Percentiles rank a stretch among this genome's conserved stretches.
Conservation (phyloP, 2,113 vertebrate species). For the Arizona elegans region DNA sequence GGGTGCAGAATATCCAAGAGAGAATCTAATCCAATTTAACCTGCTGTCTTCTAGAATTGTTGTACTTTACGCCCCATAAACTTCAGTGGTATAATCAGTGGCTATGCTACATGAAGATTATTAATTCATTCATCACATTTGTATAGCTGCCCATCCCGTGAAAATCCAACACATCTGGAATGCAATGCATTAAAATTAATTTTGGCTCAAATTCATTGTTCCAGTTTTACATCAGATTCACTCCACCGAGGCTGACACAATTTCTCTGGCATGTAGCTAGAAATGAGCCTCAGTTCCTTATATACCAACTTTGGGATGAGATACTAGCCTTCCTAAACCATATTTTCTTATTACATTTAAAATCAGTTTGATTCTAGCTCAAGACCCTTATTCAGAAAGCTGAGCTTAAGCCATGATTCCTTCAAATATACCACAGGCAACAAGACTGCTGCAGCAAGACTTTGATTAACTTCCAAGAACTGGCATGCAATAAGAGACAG, state of each 20-base stretch:
- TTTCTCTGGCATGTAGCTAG: not conserved
- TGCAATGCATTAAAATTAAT: not conserved
- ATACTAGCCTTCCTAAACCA: not conserved
- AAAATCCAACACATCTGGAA: not conserved
- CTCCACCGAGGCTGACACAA: not conserved
- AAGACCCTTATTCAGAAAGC: not conserved
- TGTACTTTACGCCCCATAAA: not conserved
- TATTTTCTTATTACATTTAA: not conserved
- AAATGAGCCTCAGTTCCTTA: not conserved
- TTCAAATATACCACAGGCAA: not conserved
- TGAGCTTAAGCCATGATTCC: not conserved
- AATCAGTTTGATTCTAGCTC: not conserved
- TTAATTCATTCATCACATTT: not conserved
- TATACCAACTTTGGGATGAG: not conserved
- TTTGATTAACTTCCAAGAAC: not conserved
- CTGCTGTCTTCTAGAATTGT: not conserved
- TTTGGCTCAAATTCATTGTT: not conserved
- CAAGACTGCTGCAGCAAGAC: not conserved
- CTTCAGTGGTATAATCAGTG: not conserved
- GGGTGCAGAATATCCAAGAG: not conserved
- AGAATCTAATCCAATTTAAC: not conserved
- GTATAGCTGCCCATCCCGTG: not conserved
- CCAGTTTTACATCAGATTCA: not conserved
- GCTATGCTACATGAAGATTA: not conserved
- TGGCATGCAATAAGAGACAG: not conserved